Evolutionary conservation across 2,797 vertebrate species (phyloP), one percentile per base, ranked within the genome.

Genomic region (Hypotaenidia okinawae): DNA sequence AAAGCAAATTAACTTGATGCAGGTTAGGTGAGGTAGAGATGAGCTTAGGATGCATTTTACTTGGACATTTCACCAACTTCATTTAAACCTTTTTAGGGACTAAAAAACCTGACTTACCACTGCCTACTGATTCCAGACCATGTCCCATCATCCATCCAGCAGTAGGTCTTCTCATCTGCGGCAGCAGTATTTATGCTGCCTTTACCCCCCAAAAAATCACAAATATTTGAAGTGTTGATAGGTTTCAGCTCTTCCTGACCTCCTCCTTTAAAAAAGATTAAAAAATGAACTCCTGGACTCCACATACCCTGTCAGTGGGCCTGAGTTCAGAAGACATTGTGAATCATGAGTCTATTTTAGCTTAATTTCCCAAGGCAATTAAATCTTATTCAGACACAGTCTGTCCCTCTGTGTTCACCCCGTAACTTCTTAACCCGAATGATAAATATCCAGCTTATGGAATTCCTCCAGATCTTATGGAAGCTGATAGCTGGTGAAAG

Each of bases 401-500:
- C 68, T 66, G 72, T 68, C 45, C 68, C 25, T 81, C 55, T 25
- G 16, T 84, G 41, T 59, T 85, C 64, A 32, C 28, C 28, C 14
- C 5, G 7, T 25, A 76, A 54, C 67, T 93, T 84, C 67, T 73
- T 76, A 93, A 82, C 59, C 33, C 43, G n/a, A 39, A 59, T 28
- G 9, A 69, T 49, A 51, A 67, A 55, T 59, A 74, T 35, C 41
- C 15, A 35, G 5, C 55, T 81, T 57, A 43, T 2, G 52, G 54
- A 84, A 90, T 92, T 89, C 69, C 84, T 72, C 27, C 39, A 85
- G 70, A 55, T 66, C 72, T 70, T 45, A 75, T 61, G 30, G 28
- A 82, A 92, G 39, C 84, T 92, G 91, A 78, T 87, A 87, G 77
- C 77, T 93, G 90, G 92, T 81, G 89, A 86, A 84, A 86, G 57